Conservation (phyloP, 1,140 invertebrate genomes). For the Phortica variegata region DNA sequence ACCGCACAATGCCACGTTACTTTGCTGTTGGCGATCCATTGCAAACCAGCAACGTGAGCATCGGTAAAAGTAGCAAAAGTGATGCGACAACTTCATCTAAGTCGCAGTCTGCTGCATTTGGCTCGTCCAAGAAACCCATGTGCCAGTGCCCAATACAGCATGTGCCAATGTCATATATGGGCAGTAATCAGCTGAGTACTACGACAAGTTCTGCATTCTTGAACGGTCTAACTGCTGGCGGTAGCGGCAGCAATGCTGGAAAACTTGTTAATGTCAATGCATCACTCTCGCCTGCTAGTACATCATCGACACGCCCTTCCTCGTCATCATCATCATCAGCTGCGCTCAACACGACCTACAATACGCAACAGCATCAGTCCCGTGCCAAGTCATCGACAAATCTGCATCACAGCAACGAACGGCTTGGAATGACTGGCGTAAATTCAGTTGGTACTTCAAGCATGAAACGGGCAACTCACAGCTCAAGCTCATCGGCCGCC, state of each 20-base stretch:
- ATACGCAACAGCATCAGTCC: slow-evolving; percentile 27
- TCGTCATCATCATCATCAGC: slow-evolving; percentile 17
- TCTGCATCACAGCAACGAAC: slow-evolving; percentile 21
- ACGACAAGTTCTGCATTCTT: slow-evolving; percentile 37
- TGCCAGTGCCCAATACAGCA: slow-evolving; percentile 56
- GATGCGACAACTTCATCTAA: background rate
- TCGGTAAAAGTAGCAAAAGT: slow-evolving; percentile 14
- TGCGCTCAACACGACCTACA: slow-evolving; percentile 14
- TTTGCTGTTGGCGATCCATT: slow-evolving; percentile 49
- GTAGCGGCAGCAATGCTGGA: slow-evolving; percentile 30
- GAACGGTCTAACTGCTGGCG: slow-evolving; percentile 30
- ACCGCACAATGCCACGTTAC: slow-evolving; percentile 56
- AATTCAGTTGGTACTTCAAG: slow-evolving; percentile 14
- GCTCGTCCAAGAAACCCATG: slow-evolving; percentile 42
- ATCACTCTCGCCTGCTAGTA: too few species aligned
- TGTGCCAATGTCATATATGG: slow-evolving; percentile 57
- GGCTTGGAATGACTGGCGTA: background rate
- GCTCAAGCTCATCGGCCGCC: background rate
- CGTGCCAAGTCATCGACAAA: slow-evolving; percentile 41
- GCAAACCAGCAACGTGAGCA: slow-evolving; percentile 14
- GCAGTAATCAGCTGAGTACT: slow-evolving; percentile 45
- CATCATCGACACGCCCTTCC: too few species aligned
- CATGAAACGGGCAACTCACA: slow-evolving; percentile 21
- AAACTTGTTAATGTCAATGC: too few species aligned
- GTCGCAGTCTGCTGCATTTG: background rate